Evolutionary conservation across 2,888 invertebrate genomes (phyloP).

Genomic region (Pasiphila rectangulata): DNA sequence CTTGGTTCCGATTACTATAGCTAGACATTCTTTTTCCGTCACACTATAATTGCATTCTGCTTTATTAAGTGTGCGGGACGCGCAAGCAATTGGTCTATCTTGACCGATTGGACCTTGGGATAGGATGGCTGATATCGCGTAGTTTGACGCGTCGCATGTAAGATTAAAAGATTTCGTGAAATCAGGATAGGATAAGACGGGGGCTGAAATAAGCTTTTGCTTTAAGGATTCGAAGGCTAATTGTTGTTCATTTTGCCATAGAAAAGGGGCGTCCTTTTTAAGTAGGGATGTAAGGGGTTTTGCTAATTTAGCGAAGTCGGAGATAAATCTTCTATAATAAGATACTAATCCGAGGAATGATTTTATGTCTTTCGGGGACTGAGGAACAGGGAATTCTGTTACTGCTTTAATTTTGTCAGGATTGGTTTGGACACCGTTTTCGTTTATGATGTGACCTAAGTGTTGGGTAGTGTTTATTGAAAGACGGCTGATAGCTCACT

Average conservation of each 20-base stretch:
- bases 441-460: neutral
- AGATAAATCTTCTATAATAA: conserved; percentile 52
- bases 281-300: neutral
- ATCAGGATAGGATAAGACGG: neutral
- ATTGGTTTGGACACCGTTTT: no score
- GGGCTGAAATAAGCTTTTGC: neutral
- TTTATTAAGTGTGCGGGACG: neutral
- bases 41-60: neutral
- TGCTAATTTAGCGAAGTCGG: neutral
- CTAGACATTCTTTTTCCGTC: neutral
- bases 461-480: no score
- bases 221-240: neutral
- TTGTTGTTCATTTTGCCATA: neutral
- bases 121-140: neutral
- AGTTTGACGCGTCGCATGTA: neutral
- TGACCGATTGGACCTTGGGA: neutral
- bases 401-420: neutral
- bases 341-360: conserved; percentile 45
- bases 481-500: no score
- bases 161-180: neutral
- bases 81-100: no score
- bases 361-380: conserved; percentile 33
- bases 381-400: conserved; percentile 20
- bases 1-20: neutral
- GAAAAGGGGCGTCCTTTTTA: neutral